Base-by-base conservation (phyloP, 2,797 vertebrate species). In the Cichlasoma orientale region DNA sequence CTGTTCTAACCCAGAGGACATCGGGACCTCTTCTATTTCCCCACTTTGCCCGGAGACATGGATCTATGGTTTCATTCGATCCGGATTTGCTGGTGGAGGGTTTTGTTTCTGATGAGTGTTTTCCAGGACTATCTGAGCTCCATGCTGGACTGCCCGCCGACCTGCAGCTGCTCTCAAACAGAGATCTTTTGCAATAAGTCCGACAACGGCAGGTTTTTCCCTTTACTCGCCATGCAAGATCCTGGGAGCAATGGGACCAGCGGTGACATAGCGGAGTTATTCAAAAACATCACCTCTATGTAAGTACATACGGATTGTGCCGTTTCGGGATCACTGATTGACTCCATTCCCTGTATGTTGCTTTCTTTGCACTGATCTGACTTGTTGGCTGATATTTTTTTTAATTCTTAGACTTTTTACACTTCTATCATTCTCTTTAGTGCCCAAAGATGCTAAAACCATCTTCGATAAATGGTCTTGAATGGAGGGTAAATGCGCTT, bases 181-280 rank as follows among this genome's bases (percentile, higher is more conserved):
- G 98, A 99, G 93, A 98, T 99, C 96, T 96, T 95, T 92, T 99
- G 98, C 96, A 97, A 97, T 95, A 97, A 97, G 92, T 97, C 97
- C 88, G 97, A 98, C 95, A 97, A 96, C 95, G 98, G 96, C 92
- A 97, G 96, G 92, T 97, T 99, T 94, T 99, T 99, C 94, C 98
- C 98, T 78, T 95, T 99, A 77, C 95, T 99, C 92, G 97, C 97
- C 92, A 95, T 97, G 88, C 98, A 98, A 93, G 97, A 99, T 5
- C 82, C 87, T 29, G 90, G 88, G 86, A 97, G 95, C 90, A 97
- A 96, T 83, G 97, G 96, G 89, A 95, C 94, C 94, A 96, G 95
- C 94, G 93, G 96, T 92, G 98, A 98, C 93, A 97, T 99, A 94
- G 97, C 97, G 85, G 98, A 99, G 93, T 95, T 98, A 94, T 98